These are phyloP conservation scores for Lapara coniferarum DNA, from an alignment of 2,888 invertebrate species.

Conservation along the genomic window DNA sequence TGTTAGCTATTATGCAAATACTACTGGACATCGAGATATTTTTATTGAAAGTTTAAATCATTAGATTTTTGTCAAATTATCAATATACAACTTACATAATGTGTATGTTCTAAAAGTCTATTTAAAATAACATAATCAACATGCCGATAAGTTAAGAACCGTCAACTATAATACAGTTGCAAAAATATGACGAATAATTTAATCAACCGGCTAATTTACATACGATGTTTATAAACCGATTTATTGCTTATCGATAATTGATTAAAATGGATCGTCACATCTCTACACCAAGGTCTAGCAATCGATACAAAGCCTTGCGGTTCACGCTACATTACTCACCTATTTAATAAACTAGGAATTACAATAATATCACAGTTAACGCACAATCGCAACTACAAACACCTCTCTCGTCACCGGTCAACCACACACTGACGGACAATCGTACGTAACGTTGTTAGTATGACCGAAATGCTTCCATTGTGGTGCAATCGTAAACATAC, in stretches of 20 bases:
- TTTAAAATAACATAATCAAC: not conserved
- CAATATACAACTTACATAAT: too few relatives aligned
- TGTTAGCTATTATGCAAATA: too few relatives aligned
- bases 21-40: too few relatives aligned
- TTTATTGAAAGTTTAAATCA: too few relatives aligned
- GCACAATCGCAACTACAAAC: conserved; percentile 28
- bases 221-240: conserved; percentile 2
- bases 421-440: conserved; percentile 35
- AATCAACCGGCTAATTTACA: not conserved
- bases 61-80: too few relatives aligned
- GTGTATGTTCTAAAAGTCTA: too few relatives aligned
- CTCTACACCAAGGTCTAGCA: not conserved
- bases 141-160: not conserved
- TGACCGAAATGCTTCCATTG: not conserved
- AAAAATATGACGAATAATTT: not conserved
- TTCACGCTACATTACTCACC: conserved; percentile 36
- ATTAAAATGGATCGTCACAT: not conserved
- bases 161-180: not conserved
- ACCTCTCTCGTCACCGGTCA: conserved; percentile 28
- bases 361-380: conserved; percentile 48
- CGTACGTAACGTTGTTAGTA: not conserved
- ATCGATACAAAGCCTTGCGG: conserved; percentile 12
- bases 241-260: conserved; percentile 11
- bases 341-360: conserved; percentile 33
- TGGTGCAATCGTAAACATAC: conserved; percentile 20